phyloP scores from a whole-genome alignment of 2,797 vertebrate species.

The Australoheros facetus region DNA sequence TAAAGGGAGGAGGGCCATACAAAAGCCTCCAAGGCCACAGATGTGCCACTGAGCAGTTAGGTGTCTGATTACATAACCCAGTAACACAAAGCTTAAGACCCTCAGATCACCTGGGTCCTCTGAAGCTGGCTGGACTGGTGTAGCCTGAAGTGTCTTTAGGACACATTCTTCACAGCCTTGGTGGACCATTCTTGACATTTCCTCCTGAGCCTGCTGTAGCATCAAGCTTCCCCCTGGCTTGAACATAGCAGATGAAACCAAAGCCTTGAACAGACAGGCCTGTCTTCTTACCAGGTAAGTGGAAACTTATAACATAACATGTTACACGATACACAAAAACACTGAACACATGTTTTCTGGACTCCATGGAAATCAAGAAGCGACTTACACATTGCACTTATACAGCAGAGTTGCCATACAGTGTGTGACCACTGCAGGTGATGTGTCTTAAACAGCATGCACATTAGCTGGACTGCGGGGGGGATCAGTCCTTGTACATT shows the following conservation, averaged over 20 bases:
- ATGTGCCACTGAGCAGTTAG: not conserved
- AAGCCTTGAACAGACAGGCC: not conserved
- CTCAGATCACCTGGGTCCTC: not conserved
- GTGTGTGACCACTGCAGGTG: not conserved
- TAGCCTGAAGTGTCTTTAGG: not conserved
- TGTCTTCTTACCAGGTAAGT: not conserved
- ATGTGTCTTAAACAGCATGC: not conserved
- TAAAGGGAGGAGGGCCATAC: not conserved
- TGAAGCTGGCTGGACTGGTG: not conserved
- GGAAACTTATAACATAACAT: no score
- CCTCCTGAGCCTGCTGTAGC: fast-evolving
- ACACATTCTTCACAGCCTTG: not conserved
- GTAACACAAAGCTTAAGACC: not conserved
- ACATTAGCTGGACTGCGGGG: not conserved
- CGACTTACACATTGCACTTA: not conserved
- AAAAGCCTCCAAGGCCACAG: not conserved
- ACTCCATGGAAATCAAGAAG: slow-evolving; percentile 4
- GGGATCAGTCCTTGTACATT: not conserved
- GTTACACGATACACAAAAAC: not conserved
- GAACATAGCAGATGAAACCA: fast-evolving
- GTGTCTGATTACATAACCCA: not conserved
- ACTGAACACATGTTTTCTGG: not conserved
- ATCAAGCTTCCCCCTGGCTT: not conserved
- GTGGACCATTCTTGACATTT: not conserved
- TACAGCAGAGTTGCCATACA: no score